Evolutionary conservation across 1,140 invertebrate species (phyloP).

Genomic region (Melanaphis sacchari): DNA sequence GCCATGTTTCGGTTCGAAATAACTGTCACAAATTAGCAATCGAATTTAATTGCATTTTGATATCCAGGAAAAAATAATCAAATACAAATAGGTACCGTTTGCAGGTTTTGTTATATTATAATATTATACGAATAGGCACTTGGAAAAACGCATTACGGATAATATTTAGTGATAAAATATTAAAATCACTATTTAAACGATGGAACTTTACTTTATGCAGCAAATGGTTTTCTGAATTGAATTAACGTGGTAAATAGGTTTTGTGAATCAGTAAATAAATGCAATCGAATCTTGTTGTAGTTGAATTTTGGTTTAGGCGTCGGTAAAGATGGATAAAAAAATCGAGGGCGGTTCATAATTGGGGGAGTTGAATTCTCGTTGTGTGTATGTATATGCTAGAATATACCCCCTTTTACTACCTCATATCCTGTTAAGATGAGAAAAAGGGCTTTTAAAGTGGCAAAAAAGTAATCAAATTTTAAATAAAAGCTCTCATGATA

Average conservation of each 20-base stretch:
- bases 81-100: neutral
- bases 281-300: conserved; percentile 31
- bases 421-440: conserved; percentile 48
- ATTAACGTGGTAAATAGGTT: conserved; percentile 38
- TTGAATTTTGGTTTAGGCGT: neutral
- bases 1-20: neutral
- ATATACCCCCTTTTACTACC: conserved; percentile 36
- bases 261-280: conserved; percentile 19
- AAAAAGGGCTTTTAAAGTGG: conserved; percentile 55
- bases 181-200: neutral
- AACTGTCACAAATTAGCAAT: neutral
- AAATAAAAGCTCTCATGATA: conserved; percentile 54
- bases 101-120: neutral
- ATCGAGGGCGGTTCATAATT: conserved; percentile 40
- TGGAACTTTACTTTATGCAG: neutral
- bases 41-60: neutral
- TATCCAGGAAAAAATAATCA: neutral
- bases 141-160: neutral
- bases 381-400: neutral
- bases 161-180: conserved; percentile 14
- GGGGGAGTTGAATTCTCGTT: conserved; percentile 16
- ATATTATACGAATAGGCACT: neutral
- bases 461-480: conserved; percentile 58
- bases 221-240: conserved; percentile 4
- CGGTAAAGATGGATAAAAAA: neutral